These are phyloP conservation scores for Agrochola litura DNA, from an alignment of 2,888 invertebrate species.

Conservation along the genomic window DNA sequence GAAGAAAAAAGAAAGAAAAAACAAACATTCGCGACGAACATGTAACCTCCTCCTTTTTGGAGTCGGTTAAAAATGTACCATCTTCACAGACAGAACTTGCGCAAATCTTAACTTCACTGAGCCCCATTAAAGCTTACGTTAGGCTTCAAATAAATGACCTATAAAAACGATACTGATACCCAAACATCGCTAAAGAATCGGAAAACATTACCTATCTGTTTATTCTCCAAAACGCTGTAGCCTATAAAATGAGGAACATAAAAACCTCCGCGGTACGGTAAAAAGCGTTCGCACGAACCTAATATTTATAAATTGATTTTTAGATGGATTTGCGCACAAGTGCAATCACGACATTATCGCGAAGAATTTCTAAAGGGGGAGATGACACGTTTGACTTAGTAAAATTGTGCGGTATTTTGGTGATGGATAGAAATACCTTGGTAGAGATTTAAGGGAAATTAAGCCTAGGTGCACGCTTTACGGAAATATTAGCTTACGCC, in stretches of 20 bases:
- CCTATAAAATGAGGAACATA: conserved; percentile 44
- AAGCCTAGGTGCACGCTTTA: background rate
- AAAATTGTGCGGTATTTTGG: conserved; percentile 5
- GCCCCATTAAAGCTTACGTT: background rate
- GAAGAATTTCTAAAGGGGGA: conserved; percentile 20
- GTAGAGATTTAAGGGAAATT: background rate
- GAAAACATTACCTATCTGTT: conserved; percentile 21
- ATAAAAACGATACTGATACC: conserved; percentile 15
- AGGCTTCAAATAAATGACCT: conserved; percentile 15
- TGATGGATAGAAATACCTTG: background rate
- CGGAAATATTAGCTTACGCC: background rate
- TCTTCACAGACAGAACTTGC: too few relatives aligned
- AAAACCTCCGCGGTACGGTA: conserved; percentile 22
- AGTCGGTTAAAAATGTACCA: too few relatives aligned
- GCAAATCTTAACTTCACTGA: background rate
- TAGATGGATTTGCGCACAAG: conserved; percentile 52
- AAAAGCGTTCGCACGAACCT: conserved; percentile 41
- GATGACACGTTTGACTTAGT: conserved; percentile 12
- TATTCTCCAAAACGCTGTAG: conserved; percentile 34
- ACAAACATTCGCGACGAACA: too few relatives aligned
- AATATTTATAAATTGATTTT: conserved; percentile 63
- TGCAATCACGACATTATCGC: conserved; percentile 49
- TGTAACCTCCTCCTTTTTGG: too few relatives aligned
- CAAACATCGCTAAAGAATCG: conserved; percentile 15
- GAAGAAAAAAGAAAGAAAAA: too few relatives aligned